Conservation (phyloP, 2,797 vertebrate species). For the Simalia tracyae region DNA sequence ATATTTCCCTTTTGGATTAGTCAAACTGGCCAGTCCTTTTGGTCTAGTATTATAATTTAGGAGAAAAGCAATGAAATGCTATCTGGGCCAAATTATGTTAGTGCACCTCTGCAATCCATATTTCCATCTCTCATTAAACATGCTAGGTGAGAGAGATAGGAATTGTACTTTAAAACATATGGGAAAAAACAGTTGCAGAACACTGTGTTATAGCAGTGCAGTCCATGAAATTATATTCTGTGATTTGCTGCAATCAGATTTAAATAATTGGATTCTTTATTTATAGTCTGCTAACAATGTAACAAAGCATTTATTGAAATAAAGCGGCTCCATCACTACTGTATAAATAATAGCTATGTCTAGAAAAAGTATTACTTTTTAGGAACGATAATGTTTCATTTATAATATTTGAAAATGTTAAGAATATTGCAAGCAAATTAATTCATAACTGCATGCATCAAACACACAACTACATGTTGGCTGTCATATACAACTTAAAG, state of each 20-base stretch:
- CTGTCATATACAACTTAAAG: slow-evolving; percentile 20
- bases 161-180: not conserved
- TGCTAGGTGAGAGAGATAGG: not conserved
- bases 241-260: slow-evolving; percentile 41
- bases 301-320: slow-evolving; percentile 2
- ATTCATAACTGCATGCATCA: slow-evolving; percentile 58
- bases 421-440: slow-evolving; percentile 52
- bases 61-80: too few species aligned
- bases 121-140: not conserved
- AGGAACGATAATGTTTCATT: slow-evolving; percentile 36
- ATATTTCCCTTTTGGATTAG: too few species aligned
- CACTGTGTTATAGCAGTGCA: not conserved
- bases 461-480: slow-evolving; percentile 44
- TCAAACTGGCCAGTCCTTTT: too few species aligned
- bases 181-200: not conserved
- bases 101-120: not conserved
- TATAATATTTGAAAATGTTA: slow-evolving; percentile 58
- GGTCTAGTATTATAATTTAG: too few species aligned
- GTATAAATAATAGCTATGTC: slow-evolving; percentile 27
- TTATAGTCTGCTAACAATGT: not conserved
- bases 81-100: too few species aligned
- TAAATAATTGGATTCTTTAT: slow-evolving; percentile 33
- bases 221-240: slow-evolving; percentile 20
- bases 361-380: slow-evolving; percentile 60
- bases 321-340: not conserved